Base-by-base conservation (phyloP, 2,113 vertebrate species). In the Cyanocitta stelleri region DNA sequence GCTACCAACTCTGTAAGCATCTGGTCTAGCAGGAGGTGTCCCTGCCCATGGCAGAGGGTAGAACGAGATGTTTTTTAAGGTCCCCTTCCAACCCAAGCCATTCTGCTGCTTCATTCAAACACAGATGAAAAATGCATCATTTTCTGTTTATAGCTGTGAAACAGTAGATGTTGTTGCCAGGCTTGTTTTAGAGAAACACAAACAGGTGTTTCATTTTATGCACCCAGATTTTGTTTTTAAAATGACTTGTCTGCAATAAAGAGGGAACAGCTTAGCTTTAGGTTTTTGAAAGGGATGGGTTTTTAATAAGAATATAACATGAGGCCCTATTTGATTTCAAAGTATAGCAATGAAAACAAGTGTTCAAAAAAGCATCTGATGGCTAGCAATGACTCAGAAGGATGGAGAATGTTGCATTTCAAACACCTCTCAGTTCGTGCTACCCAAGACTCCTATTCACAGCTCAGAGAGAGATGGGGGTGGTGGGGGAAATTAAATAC, bases 391-490 rank as follows among this genome's bases (percentile, higher is more conserved):
- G 96, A 95, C 69, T 97, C 91, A 95, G 69, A 90, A 85, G 85
- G 74, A 75, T 85, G 80, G 80, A 49, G 86, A 93, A 68, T 13
- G 21, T 73, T 85, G 95, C 84, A 78, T 95, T 82, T 91, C 84
- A 85, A 90, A 94, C 74, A 85, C 77, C 49, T 73, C 88, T 74
- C 93, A 82, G 74, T 87, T 88, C 27, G 16, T 93, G 91, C 83
- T 95, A 90, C 86, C 83, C 88, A 41, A 59, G 56, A 39, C 68
- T 94, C 91, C n/a, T 69, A 32, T 89, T 97, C 64, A 59, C 87
- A 89, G 87, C 91, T 95, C 84, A 46, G 93, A 85, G 77, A 30
- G 51, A 93, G 51, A 49, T 86, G 96, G 89, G 86, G 96, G 95
- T 80, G 93, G 92, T 78, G 88, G 76, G 68, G 71, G 64, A 89